Conservation (phyloP, 2,113 vertebrate species). For the Passer montanus region DNA sequence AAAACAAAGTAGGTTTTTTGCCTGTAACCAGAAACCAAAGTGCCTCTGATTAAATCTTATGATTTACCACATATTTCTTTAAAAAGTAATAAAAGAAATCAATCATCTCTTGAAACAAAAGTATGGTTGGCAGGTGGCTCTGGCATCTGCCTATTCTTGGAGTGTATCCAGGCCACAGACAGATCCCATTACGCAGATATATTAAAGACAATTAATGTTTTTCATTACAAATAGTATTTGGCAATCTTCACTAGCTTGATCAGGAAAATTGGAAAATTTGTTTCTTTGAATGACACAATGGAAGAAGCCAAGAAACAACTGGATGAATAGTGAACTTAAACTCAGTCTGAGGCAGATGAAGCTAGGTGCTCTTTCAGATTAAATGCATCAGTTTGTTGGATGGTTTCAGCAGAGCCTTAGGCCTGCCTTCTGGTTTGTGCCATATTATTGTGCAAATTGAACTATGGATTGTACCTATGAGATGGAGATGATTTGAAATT, state of each 20-base stretch:
- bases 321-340: background rate
- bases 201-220: background rate
- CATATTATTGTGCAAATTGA: background rate
- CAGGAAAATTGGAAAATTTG: background rate
- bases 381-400: background rate
- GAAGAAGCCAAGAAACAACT: background rate
- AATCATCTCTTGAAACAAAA: background rate
- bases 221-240: background rate
- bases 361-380: background rate
- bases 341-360: background rate
- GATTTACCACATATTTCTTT: background rate
- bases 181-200: background rate
- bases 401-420: background rate
- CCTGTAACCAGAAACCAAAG: background rate
- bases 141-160: background rate
- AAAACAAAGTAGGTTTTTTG: background rate
- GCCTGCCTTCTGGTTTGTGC: background rate
- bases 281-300: background rate
- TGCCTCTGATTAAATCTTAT: background rate
- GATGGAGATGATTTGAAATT: background rate
- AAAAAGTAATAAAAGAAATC: background rate
- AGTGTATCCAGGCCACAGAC: background rate
- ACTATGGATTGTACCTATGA: background rate
- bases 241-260: background rate
- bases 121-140: background rate